These are phyloP conservation scores for Xylocampa areola DNA, from an alignment of 2,888 invertebrate genomes.

Conservation along the genomic window DNA sequence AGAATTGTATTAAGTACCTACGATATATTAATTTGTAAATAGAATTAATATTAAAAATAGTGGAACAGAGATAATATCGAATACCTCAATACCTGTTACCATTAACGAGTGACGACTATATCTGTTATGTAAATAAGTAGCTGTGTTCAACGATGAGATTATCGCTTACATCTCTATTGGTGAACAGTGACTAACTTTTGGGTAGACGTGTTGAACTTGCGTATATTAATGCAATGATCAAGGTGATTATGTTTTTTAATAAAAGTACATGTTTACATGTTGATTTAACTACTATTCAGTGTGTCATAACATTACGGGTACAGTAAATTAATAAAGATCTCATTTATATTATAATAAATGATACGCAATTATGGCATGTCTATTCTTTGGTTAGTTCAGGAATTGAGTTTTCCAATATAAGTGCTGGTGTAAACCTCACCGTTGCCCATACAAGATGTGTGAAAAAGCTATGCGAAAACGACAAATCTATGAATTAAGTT, in stretches of 20 bases:
- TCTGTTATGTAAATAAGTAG: constrained; percentile 50
- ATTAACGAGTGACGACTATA: constrained; percentile 43
- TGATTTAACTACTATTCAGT: no score
- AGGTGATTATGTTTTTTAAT: no score
- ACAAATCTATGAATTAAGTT: constrained; percentile 28
- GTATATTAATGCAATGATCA: neutral
- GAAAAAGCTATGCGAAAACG: constrained; percentile 33
- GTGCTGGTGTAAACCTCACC: constrained; percentile 4
- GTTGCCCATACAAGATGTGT: constrained; percentile 9
- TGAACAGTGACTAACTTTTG: constrained; percentile 8
- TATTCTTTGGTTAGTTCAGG: neutral
- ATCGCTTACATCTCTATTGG: constrained; percentile 20
- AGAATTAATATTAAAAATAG: constrained; percentile 42
- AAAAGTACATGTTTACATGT: no score
- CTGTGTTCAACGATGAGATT: constrained; percentile 1
- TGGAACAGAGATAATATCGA: constrained; percentile 61
- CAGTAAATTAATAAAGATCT: no score
- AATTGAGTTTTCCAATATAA: neutral
- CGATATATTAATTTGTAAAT: constrained; percentile 56
- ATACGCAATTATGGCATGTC: neutral
- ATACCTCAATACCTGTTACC: constrained; percentile 65
- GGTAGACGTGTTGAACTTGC: constrained; percentile 1
- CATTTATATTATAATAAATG: no score
- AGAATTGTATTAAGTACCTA: constrained; percentile 49
- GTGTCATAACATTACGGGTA: no score